A percentile compares a stretch with the other conserved stretches of the same genome.
Conservation (phyloP, 2,797 vertebrate genomes). For the Sebastes baramenuke region DNA sequence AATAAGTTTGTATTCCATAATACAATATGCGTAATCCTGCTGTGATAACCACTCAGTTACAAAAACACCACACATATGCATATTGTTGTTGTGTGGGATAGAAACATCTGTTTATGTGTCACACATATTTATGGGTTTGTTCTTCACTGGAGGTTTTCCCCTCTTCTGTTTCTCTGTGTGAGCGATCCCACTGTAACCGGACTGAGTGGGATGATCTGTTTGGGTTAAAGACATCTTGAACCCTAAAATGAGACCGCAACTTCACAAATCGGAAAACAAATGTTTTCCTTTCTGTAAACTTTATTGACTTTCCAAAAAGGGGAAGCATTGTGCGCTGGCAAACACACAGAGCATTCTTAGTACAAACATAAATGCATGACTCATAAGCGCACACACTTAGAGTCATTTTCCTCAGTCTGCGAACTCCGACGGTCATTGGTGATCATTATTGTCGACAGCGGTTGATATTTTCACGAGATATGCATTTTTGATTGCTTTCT, state of each 20-base stretch:
- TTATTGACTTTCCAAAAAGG: neutral
- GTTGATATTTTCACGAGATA: neutral
- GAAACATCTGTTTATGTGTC: neutral
- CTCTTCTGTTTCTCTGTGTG: neutral
- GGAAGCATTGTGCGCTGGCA: neutral
- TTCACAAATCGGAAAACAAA: neutral
- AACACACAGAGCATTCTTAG: neutral
- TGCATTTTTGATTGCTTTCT: neutral
- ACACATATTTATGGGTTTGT: neutral
- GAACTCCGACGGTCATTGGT: neutral
- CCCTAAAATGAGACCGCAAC: constrained; percentile 6
- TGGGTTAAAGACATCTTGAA: neutral
- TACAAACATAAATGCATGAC: neutral
- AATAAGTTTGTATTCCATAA: neutral
- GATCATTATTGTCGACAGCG: neutral
- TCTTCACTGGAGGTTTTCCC: neutral
- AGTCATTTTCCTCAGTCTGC: neutral
- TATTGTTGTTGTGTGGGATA: neutral
- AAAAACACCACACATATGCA: neutral
- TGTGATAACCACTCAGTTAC: neutral
- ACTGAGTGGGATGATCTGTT: neutral
- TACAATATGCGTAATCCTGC: neutral
- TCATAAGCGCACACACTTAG: neutral
- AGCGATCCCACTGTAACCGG: neutral
- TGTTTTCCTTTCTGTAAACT: constrained; percentile 15